phyloP scores from a whole-genome alignment of 2,113 vertebrate species.

The Sander lucioperca region DNA sequence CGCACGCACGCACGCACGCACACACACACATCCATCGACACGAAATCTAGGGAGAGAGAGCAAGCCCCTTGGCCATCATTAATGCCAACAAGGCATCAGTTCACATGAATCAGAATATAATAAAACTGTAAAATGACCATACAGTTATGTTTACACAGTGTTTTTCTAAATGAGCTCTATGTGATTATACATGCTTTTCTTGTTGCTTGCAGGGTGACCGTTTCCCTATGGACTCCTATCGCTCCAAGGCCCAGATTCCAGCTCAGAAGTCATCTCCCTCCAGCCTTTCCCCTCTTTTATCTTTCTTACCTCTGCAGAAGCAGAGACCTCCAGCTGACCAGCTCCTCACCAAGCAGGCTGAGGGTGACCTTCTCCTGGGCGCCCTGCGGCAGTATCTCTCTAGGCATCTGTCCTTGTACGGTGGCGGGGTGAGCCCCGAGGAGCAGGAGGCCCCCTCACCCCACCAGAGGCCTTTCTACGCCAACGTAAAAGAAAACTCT shows the following conservation, averaged over 20 bases:
- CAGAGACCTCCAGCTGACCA: constrained; percentile 42
- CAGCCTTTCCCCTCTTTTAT: constrained; percentile 58
- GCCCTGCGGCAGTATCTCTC: constrained; percentile 83
- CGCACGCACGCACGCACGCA: no score
- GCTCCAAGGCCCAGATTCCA: constrained; percentile 62
- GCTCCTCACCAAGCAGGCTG: constrained; percentile 41
- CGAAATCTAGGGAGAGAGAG: no score
- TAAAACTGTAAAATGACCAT: no score
- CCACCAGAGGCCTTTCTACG: constrained; percentile 58
- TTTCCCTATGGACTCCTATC: constrained; percentile 67
- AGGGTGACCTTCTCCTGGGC: constrained; percentile 77
- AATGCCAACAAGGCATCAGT: background rate
- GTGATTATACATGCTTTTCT: background rate
- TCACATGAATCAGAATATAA: background rate
- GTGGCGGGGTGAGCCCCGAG: constrained; percentile 8
- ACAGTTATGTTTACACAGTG: background rate
- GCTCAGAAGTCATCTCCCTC: constrained; percentile 53
- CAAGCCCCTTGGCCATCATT: background rate
- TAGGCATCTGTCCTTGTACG: constrained; percentile 69
- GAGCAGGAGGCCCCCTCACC: constrained; percentile 49
- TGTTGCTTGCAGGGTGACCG: constrained; percentile 75
- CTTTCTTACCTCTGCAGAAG: constrained; percentile 45
- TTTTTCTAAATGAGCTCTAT: background rate
- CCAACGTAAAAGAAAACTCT: constrained; percentile 54
- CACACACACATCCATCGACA: no score